These are phyloP conservation scores for Alentia gelatinosa DNA, from an alignment of 2,888 invertebrate genomes.

Conservation along the genomic window DNA sequence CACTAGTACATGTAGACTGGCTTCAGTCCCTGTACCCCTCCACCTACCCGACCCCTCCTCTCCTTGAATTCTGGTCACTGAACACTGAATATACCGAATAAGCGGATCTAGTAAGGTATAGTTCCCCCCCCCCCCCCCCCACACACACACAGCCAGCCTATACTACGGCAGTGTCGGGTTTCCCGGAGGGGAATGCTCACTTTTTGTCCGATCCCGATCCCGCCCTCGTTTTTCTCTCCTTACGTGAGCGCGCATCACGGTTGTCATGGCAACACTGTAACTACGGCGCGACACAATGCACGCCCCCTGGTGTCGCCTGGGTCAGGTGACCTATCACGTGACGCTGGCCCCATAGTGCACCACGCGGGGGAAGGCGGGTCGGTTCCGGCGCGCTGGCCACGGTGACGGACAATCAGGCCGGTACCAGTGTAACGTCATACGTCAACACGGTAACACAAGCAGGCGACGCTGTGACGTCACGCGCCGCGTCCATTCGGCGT, in stretches of 20 bases:
- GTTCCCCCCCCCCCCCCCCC: neutral
- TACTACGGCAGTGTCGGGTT: neutral
- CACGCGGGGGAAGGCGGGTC: neutral
- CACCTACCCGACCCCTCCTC: too few relatives aligned
- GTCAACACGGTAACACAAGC: neutral
- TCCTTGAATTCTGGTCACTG: too few relatives aligned
- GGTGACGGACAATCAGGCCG: neutral
- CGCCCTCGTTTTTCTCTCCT: neutral
- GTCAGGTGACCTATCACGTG: neutral
- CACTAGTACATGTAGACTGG: too few relatives aligned
- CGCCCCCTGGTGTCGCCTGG: neutral
- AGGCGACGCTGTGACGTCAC: too few relatives aligned
- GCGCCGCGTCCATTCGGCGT: too few relatives aligned
- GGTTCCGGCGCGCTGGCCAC: too few relatives aligned
- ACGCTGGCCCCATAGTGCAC: constrained; percentile 2
- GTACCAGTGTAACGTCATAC: neutral
- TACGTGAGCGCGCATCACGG: constrained; percentile 8
- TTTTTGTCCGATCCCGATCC: neutral
- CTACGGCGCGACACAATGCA: neutral
- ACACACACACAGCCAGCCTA: neutral
- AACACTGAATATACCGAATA: too few relatives aligned
- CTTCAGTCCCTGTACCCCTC: too few relatives aligned
- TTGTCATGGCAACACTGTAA: neutral
- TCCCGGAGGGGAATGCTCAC: neutral
- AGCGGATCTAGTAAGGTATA: too few relatives aligned